Evolutionary conservation across 2,797 vertebrate genomes (phyloP), one percentile per base, ranked within the genome.

Genomic region (Taeniopygia guttata): DNA sequence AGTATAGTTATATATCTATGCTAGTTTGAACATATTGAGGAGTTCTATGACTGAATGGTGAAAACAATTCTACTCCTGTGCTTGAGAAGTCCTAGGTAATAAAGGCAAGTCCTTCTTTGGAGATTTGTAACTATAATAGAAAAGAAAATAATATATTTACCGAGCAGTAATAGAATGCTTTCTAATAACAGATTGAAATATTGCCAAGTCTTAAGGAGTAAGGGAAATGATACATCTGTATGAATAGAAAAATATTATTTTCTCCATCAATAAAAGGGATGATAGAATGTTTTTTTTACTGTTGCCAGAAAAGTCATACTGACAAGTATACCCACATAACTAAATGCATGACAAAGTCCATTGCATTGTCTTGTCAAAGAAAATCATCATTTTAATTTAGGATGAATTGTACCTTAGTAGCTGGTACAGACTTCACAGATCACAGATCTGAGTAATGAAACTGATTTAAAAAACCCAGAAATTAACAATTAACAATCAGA

Each of bases 171-270:
- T 84, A 89, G 84, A 96, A 97, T 95, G 77, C 89, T 96, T 93
- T 94, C 51, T 95, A 97, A 96, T 96, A 96, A 96, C n/a, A 90
- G 90, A 95, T 87, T 96, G 94, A 97, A 97, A 62, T 86, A 97
- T 68, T 97, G 84, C 89, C 83, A 94, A 95, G 64, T 87, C 89
- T 85, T 93, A 89, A 95, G 74, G 67, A 94, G 46, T 92, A 97
- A 96, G 95, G 86, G 85, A 97, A 97, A 96, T 74, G 11, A 52
- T 86, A 69, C 2, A 1, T 96, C 88, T 93, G 60, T 89, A 79
- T 46, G 54, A 97, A 95, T 93, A 94, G 92, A 51, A 97, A 97
- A 96, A 15, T 10, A 90, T 83, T 87, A 86, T 95, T 96, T 93
- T 97, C 84, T 95, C 45, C 40, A 90, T 58, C 60, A 97, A 79